Evolutionary conservation across 2,797 vertebrate species (phyloP).

Genomic region (Graptemys geographica): DNA sequence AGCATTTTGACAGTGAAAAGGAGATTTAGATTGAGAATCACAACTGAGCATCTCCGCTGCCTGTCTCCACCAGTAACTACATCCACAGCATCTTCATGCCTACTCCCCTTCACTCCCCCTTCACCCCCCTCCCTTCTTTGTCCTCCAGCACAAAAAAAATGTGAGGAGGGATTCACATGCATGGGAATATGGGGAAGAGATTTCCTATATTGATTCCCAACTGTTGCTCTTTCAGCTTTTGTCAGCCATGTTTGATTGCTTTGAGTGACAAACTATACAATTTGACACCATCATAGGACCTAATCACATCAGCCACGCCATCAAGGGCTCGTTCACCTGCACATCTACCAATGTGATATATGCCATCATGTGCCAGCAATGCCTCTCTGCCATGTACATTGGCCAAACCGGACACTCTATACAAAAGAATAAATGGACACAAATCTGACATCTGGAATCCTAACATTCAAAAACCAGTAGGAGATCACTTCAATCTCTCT

Average conservation of each 20-base stretch:
- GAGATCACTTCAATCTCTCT: no score
- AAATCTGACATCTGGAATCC: no score
- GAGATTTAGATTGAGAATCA: background rate
- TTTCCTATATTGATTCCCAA: background rate
- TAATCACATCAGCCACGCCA: no score
- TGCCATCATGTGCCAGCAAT: no score
- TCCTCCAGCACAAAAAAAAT: background rate
- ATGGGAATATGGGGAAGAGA: background rate
- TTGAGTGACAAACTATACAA: background rate
- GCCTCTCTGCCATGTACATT: no score
- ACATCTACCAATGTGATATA: no score
- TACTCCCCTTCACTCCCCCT: background rate
- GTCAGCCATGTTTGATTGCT: background rate
- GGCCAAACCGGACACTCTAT: no score
- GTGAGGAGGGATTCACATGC: no score
- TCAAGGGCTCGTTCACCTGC: no score
- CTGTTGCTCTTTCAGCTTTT: background rate
- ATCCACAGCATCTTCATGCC: background rate
- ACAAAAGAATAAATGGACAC: no score
- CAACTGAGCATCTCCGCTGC: background rate
- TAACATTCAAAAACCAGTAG: no score
- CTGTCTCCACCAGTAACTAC: background rate
- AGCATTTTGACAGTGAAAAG: constrained; percentile 44
- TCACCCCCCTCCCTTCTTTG: background rate
- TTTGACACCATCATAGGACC: no score